Evolutionary conservation across 2,113 vertebrate species (phyloP).

Genomic region (Alethe castanea): DNA sequence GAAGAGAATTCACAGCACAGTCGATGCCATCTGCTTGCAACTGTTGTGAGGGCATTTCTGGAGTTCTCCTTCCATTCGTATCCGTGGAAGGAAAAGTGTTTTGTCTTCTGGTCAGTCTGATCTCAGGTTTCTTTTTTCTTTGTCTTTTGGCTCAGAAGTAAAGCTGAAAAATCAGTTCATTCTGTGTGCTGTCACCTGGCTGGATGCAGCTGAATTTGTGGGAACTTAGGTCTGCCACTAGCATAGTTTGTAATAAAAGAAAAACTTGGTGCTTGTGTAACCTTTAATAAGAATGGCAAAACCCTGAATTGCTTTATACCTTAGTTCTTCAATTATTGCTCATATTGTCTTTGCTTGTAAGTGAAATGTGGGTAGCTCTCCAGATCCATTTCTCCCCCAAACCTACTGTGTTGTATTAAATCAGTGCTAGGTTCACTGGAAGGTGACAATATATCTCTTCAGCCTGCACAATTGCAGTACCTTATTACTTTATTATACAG

Average conservation of each 20-base stretch:
- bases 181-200: neutral
- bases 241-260: neutral
- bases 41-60: neutral
- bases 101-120: neutral
- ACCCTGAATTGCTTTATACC: neutral
- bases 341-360: neutral
- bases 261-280: neutral
- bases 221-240: neutral
- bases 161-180: neutral
- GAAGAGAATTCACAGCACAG: neutral
- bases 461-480: neutral
- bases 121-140: neutral
- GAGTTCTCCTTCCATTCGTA: neutral
- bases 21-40: neutral
- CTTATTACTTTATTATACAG: neutral
- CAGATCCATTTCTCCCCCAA: neutral
- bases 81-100: neutral
- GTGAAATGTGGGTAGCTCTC: neutral
- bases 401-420: neutral
- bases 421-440: neutral
- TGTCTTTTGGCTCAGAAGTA: neutral
- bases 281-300: neutral
- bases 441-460: neutral
- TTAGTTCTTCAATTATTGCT: neutral
- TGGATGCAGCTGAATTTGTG: neutral